These are phyloP conservation scores for Oxyura jamaicensis DNA, from an alignment of 2,113 vertebrate species.

Conservation along the genomic window DNA sequence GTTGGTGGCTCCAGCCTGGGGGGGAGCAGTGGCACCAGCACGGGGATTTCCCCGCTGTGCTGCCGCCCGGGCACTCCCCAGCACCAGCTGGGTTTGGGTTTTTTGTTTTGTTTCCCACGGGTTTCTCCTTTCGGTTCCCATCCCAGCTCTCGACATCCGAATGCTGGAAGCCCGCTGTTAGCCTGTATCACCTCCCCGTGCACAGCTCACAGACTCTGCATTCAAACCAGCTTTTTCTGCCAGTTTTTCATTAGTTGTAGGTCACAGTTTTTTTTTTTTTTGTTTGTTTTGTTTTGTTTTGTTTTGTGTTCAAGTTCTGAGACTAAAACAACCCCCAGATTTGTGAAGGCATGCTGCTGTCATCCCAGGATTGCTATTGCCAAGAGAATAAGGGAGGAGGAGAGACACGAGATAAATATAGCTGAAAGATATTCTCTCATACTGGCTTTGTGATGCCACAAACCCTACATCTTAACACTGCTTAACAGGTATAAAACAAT, in stretches of 20 bases:
- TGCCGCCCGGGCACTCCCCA: background rate
- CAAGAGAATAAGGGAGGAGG: background rate
- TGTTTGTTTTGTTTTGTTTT: too few species aligned
- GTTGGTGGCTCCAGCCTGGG: background rate
- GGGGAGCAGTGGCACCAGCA: background rate
- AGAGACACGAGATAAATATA: background rate
- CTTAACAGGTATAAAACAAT: background rate
- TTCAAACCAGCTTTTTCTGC: background rate
- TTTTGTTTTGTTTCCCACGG: background rate
- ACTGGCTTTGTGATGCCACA: background rate
- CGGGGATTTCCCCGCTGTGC: accelerated
- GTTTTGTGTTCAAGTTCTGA: background rate
- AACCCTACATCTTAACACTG: background rate
- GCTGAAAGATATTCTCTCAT: background rate
- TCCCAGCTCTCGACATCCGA: background rate
- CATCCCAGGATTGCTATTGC: background rate
- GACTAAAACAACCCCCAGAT: background rate
- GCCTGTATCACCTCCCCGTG: background rate
- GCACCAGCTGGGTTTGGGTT: background rate
- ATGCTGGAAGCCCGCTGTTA: too few species aligned
- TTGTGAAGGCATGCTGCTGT: background rate
- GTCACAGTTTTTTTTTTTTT: background rate
- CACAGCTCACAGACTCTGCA: background rate
- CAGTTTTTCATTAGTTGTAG: background rate
- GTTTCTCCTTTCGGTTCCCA: background rate